A percentile compares a stretch with the other conserved stretches of the same genome.
Evolutionary conservation across 2,888 invertebrate species (phyloP).

Genomic region (Ormyrus nitidulus): DNA sequence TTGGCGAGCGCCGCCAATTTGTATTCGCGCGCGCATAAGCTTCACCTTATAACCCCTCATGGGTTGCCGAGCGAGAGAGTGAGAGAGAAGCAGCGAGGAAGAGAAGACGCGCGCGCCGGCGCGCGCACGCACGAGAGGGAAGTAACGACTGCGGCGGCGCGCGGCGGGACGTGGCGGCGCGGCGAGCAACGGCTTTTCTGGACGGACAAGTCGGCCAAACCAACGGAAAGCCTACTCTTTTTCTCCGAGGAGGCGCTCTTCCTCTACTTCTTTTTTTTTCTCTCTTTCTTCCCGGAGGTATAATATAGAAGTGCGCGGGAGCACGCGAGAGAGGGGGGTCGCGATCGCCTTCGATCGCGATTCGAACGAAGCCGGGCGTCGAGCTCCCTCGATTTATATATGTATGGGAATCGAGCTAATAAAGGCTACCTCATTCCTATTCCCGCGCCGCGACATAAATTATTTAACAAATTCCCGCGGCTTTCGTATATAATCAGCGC

Average conservation of each 20-base stretch:
- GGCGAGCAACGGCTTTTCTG: conserved; percentile 43
- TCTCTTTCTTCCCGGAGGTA: neutral
- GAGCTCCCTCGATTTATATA: too few relatives aligned
- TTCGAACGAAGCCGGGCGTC: too few relatives aligned
- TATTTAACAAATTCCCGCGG: too few relatives aligned
- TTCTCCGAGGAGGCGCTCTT: conserved; percentile 4
- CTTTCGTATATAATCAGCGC: too few relatives aligned
- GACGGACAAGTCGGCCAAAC: conserved; percentile 40
- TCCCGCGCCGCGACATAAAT: too few relatives aligned
- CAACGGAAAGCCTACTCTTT: conserved; percentile 35
- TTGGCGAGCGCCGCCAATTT: conserved; percentile 56
- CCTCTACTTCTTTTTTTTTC: neutral
- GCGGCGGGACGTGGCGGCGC: conserved; percentile 37
- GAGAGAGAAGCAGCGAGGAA: conserved; percentile 5
- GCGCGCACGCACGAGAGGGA: conserved; percentile 16
- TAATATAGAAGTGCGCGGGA: neutral
- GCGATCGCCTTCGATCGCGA: too few relatives aligned
- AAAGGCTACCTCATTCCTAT: too few relatives aligned
- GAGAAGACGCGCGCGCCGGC: conserved; percentile 35
- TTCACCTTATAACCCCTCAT: conserved; percentile 57
- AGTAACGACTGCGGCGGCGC: conserved; percentile 29
- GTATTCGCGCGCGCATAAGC: conserved; percentile 56
- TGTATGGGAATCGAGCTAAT: too few relatives aligned
- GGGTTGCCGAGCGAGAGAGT: conserved; percentile 11
- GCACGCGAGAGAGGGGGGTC: too few relatives aligned